A percentile compares a stretch with the other conserved stretches of the same genome.
These are phyloP conservation scores for Malacoctenus gilli DNA, from an alignment of 2,797 vertebrate species.

Conservation along the genomic window DNA sequence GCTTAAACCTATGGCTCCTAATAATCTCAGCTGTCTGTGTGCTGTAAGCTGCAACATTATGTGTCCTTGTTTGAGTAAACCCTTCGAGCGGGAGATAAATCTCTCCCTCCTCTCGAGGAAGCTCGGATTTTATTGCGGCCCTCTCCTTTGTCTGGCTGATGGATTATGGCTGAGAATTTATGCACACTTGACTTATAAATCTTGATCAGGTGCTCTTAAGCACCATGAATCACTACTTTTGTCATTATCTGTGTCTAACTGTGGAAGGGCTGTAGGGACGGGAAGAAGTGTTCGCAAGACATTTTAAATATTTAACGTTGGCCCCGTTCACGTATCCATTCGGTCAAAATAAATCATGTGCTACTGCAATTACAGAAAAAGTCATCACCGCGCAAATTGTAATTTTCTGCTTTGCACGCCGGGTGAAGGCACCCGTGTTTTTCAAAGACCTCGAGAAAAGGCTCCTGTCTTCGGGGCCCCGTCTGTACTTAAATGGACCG, in stretches of 20 bases:
- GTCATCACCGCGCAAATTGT: neutral
- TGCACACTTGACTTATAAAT: constrained; percentile 71
- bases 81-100: constrained; percentile 66
- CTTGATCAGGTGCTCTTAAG: constrained; percentile 64
- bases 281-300: constrained; percentile 30
- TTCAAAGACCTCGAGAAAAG: constrained; percentile 21
- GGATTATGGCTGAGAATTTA: constrained; percentile 69
- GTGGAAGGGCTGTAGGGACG: constrained; percentile 34
- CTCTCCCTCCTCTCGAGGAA: constrained; percentile 57
- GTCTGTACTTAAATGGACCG: constrained; percentile 41
- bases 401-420: constrained; percentile 23
- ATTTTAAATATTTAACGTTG: constrained; percentile 55
- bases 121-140: constrained; percentile 67
- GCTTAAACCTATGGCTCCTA: constrained; percentile 34
- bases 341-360: constrained; percentile 28
- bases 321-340: constrained; percentile 37
- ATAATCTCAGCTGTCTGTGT: constrained; percentile 41
- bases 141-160: constrained; percentile 70
- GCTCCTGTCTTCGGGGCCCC: constrained; percentile 2
- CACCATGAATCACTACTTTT: constrained; percentile 63
- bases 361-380: constrained; percentile 7
- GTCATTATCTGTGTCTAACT: constrained; percentile 44
- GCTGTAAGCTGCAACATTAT: constrained; percentile 30
- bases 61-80: constrained; percentile 61
- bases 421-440: constrained; percentile 20